Base-by-base conservation (phyloP, 2,888 invertebrate species). In the Dendrolimus houi region DNA sequence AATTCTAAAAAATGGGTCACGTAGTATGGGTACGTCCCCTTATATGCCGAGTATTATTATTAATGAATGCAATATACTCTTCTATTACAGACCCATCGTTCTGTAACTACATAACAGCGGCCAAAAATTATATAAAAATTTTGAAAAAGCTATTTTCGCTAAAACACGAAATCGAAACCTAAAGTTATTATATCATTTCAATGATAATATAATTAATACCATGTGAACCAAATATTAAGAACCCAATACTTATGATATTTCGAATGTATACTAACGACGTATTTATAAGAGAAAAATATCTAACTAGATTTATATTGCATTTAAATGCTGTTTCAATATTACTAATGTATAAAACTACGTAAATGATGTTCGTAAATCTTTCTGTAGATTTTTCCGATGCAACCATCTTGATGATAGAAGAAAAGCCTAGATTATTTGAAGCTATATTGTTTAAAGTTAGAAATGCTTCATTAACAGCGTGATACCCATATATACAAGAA, bases 401-500 rank as follows among this genome's bases (percentile, higher is more conserved):
- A 12, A 47, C 47, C 47, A 47, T 47, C 9, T 47, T 47, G 47
- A 47, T 29, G 29, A 29, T 29, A 29, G 29, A 12, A 60, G 55
- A 59, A 56, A 62, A 56, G 55, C 56, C 47, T 55, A 56, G 55
- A 55, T 41, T 55, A 47, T 47, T n/a, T 47, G 47, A 47, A 47
- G 47, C 47, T 47, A 12, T 47, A 60, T 57, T 29, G 29, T 29
- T 29, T 29, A 29, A 29, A 29, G 29, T 29, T 6, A 29, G 29
- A 47, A 47, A 47, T 12, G 47, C 12, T 12, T 47, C 47, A 64
- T 56, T 63, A 62, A 63, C 62, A 57, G 59, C 60, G 59, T 62
- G 61, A 57, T 60, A 70, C 67, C 70, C 71, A 72, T 58, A 61
- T 70, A 47, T 56, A 60, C 52, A 62, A 60, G 60, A 59, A 63